Evolutionary conservation across 2,113 vertebrate species (phyloP), one percentile per base, ranked within the genome.

Genomic region (Anser cygnoides): DNA sequence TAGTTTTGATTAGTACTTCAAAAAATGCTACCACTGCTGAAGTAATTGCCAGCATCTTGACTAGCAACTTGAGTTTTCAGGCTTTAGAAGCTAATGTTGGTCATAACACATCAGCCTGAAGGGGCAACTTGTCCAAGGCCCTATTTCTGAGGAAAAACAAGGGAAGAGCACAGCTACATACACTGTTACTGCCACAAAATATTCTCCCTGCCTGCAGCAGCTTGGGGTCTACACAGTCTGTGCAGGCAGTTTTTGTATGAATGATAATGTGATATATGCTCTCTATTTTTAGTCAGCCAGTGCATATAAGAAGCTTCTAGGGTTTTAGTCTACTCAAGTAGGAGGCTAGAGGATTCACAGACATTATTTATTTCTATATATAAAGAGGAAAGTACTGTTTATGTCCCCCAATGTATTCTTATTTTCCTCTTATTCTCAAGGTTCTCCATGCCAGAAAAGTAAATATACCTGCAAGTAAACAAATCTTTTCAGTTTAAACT

Each of bases 271-370:
- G 90, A 84, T 95, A 94, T 75, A 73, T 86, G 59, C 77, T 89
- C 57, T 96, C 94, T 97, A 93, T 96, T 96, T 97, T 96, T 94
- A 96, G 92, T 94, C 79, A 85, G 65, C 44, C 50, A 94, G 67
- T 43, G 77, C 74, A 80, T 84, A 78, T 65, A 93, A 93, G 93
- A 92, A 89, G 35, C 77, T 96, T 92, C 91, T 85, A 93, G 80
- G 92, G 79, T 95, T 93, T 96, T 92, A 90, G 73, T 77, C 73
- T 92, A n/a, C 67, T 84, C 39, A 85, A 90, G 63, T 82, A 93
- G 84, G 39, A 96, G 63, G 75, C 52, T 80, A 75, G 94, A 90
- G 75, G 67, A 71, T 71, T 90, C 95, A 91, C 85, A 94, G 41
- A 59, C 68, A 33, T 90, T 89, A 73, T 90, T 95, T 94, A 85